A percentile compares a stretch with the other conserved stretches of the same genome.
Evolutionary conservation across 2,888 invertebrate genomes (phyloP).

Genomic region (Drosophila gaucha): DNA sequence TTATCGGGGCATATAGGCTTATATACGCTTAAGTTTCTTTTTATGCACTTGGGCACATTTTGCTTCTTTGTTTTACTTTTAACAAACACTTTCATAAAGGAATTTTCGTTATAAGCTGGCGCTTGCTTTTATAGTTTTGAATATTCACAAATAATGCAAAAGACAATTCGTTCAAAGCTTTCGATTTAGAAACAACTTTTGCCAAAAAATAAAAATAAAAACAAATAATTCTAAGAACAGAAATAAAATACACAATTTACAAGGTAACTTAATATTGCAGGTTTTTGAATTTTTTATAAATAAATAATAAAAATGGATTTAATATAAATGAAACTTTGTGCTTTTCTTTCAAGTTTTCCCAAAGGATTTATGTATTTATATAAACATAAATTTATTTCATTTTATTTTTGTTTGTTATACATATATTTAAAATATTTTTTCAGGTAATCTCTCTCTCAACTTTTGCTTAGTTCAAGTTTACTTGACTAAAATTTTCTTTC

Average conservation of each 20-base stretch:
- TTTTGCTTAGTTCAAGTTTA: too few relatives aligned
- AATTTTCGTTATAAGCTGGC: too few relatives aligned
- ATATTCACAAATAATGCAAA: not conserved
- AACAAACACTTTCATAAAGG: not conserved
- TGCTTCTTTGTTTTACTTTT: not conserved
- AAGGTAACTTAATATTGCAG: not conserved
- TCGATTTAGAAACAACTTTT: not conserved
- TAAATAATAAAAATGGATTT: not conserved
- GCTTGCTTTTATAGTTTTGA: not conserved
- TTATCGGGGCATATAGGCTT: not conserved
- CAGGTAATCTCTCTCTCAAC: too few relatives aligned
- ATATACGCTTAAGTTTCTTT: not conserved
- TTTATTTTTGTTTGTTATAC: not conserved
- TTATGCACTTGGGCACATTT: not conserved
- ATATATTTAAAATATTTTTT: not conserved
- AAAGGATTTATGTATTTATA: not conserved
- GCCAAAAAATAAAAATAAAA: not conserved
- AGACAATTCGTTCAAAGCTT: not conserved
- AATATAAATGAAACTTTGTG: not conserved
- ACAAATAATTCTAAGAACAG: not conserved
- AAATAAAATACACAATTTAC: not conserved
- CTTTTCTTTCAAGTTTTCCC: too few relatives aligned
- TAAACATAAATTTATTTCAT: not conserved
- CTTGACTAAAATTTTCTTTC: too few relatives aligned
- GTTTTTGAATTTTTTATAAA: not conserved